Percentiles rank a stretch among this genome's conserved stretches.
These are phyloP conservation scores for Seira ritae DNA, from an alignment of 2,888 invertebrate genomes.

Conservation along the genomic window DNA sequence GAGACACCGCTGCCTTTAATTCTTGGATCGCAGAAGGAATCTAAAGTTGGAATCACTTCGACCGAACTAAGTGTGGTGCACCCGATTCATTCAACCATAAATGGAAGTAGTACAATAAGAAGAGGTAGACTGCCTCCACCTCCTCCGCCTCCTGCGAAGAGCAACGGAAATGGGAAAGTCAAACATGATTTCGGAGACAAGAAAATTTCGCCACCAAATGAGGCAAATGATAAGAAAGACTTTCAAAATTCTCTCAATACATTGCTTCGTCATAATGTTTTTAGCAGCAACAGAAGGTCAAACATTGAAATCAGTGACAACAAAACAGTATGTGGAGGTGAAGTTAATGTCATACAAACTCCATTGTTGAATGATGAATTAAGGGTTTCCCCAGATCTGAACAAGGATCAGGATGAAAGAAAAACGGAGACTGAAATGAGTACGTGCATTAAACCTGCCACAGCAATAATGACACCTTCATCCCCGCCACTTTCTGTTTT, in stretches of 20 bases:
- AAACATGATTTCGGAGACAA: neutral
- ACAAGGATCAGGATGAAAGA: neutral
- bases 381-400: neutral
- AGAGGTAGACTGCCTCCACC: slow-evolving; percentile 53
- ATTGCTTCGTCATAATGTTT: slow-evolving; percentile 37
- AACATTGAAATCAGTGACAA: slow-evolving; percentile 18
- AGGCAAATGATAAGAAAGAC: neutral
- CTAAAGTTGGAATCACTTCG: slow-evolving; percentile 33
- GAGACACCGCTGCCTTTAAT: slow-evolving; percentile 43
- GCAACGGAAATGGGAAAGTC: neutral
- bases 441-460: too few species aligned
- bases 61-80: neutral
- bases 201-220: neutral
- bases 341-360: slow-evolving; percentile 36
- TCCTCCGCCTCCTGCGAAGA: slow-evolving; percentile 40
- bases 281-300: slow-evolving; percentile 15
- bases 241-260: slow-evolving; percentile 35
- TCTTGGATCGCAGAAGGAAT: slow-evolving; percentile 15
- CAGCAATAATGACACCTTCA: too few species aligned
- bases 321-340: slow-evolving; percentile 21
- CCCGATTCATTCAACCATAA: neutral
- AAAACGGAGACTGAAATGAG: neutral
- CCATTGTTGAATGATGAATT: too few species aligned
- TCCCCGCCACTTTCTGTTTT: neutral
- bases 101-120: slow-evolving; percentile 27